Evolutionary conservation across 2,113 vertebrate species (phyloP).

Genomic region (Grantiella picta): DNA sequence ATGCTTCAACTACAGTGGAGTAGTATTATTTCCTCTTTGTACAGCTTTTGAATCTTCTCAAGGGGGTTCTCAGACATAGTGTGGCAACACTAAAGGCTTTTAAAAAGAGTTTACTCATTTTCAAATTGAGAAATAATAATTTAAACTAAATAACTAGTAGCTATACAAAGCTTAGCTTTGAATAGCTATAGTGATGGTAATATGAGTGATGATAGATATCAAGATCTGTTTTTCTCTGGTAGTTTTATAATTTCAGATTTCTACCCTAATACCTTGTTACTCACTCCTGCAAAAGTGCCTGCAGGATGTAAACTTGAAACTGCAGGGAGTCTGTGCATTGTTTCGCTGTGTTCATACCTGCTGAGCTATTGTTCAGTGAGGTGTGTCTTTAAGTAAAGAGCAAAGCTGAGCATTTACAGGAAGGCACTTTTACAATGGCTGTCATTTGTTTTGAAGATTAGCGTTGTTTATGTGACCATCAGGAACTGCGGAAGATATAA

Average conservation of each 20-base stretch:
- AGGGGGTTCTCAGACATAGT: not conserved
- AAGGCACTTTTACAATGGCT: conserved; percentile 31
- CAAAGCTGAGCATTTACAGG: conserved; percentile 55
- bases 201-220: not conserved
- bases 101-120: not conserved
- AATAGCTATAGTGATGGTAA: not conserved
- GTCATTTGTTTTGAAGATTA: conserved; percentile 59
- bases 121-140: not conserved
- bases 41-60: not conserved
- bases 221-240: not conserved
- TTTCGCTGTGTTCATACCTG: conserved; percentile 64
- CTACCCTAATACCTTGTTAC: not conserved
- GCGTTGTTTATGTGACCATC: not conserved
- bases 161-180: not conserved
- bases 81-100: not conserved
- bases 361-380: conserved; percentile 79
- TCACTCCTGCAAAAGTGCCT: not conserved
- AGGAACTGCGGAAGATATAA: not conserved
- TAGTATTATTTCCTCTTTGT: not conserved
- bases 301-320: conserved; percentile 34
- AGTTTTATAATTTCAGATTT: not conserved
- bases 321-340: conserved; percentile 5
- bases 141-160: not conserved
- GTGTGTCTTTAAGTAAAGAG: conserved; percentile 72
- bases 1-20: not conserved